phyloP scores from a whole-genome alignment of 2,888 invertebrate species.

The Boloria selene region DNA sequence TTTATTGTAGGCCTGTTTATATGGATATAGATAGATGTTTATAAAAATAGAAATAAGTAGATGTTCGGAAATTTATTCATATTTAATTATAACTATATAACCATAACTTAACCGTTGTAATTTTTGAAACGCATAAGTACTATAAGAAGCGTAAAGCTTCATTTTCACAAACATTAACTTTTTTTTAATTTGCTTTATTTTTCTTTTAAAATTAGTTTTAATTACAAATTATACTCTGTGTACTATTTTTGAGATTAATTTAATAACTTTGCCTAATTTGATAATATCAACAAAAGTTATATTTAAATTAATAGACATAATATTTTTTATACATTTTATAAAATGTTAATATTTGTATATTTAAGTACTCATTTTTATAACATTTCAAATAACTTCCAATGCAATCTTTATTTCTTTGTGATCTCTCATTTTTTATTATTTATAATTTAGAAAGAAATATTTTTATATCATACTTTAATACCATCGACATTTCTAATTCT shows the following conservation, averaged over 20 bases:
- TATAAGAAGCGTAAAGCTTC: neutral
- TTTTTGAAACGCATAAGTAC: neutral
- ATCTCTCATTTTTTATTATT: constrained; percentile 53
- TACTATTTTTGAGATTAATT: no score
- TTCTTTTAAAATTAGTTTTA: no score
- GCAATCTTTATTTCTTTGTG: constrained; percentile 70
- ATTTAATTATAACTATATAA: neutral
- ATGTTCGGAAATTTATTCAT: neutral
- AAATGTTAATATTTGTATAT: neutral
- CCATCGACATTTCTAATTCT: neutral
- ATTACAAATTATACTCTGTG: no score
- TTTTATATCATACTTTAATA: constrained; percentile 1
- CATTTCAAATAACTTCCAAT: constrained; percentile 41
- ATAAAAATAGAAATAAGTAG: neutral
- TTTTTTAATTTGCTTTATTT: no score
- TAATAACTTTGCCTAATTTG: no score
- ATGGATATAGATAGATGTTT: neutral
- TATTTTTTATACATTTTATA: constrained; percentile 6
- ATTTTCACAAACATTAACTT: no score
- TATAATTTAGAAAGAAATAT: constrained; percentile 14
- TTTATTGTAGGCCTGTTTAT: neutral
- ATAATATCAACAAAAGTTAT: no score
- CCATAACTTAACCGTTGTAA: neutral
- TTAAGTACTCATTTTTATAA: constrained; percentile 12
- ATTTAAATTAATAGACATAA: no score